Evolutionary conservation across 2,888 invertebrate genomes (phyloP), one percentile per base, ranked within the genome.

Genomic region (Archaeoteleia sp.): DNA sequence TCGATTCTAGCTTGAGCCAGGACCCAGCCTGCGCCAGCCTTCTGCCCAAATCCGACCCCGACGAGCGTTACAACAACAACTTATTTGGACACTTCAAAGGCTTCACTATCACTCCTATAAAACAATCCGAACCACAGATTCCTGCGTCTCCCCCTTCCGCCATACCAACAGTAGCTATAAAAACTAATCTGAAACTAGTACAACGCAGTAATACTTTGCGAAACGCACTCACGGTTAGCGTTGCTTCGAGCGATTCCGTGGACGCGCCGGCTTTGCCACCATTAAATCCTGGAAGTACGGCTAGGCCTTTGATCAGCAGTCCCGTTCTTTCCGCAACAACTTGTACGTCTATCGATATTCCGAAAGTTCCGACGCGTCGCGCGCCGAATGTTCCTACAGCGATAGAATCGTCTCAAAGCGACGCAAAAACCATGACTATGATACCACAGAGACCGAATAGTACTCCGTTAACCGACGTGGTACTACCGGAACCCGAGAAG

Each of bases 21-120:
- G 85, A 85, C 69, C 84, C 85, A 23, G 85, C 85, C 9, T 82
- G 84, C 51, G 84, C 83, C 27, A 84, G 84, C 68, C 71, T 85
- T 1, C 70, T 85, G 34, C 83, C 85, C 20, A 84, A 84, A 62
- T 63, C 76, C 30, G 81, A 81, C 14, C 58, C 73, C 8, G 83
- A 83, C 67, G 88, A 37, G 82, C 88, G 23, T 86, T 88, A 85
- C 73, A 81, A 84, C 73, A 87, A 87, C 74, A 87, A 86, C 62
- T 91, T 95, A 86, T 94, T 94, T 82, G 95, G 95, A 0, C 93
- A 94, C 77, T 95, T 94, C 86, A 94, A 93, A 85, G 95, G 95
- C 0, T 95, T 95, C 84, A 91, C 92, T 0, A 87, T 95, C 35
- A 88, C 90, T 0, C 93, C 93, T 0, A 87, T 91, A 0, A 87